These are phyloP conservation scores for Brachionus koreanus DNA, from an alignment of 1,140 invertebrate genomes.

Conservation along the genomic window DNA sequence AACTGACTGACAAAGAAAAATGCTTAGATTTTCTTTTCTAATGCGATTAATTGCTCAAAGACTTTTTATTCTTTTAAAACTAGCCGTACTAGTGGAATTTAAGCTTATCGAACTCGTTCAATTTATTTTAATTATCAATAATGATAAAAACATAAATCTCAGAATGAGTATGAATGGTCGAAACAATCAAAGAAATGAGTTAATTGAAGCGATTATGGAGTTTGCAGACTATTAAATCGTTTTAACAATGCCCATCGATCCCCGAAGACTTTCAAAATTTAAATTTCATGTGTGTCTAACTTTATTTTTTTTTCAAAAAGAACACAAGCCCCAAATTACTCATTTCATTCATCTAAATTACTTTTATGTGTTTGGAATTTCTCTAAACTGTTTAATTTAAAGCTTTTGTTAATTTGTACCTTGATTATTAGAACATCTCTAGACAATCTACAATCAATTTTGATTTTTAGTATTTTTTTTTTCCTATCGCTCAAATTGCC, in stretches of 20 bases:
- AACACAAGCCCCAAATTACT: background rate
- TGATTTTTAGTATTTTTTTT: background rate
- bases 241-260: background rate
- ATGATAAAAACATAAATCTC: constrained; percentile 12
- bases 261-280: constrained; percentile 10
- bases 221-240: constrained; percentile 13
- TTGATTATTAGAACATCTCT: background rate
- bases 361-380: background rate
- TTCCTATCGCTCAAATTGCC: background rate
- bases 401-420: background rate
- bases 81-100: background rate
- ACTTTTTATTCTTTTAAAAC: background rate
- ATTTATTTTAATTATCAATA: background rate
- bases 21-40: background rate
- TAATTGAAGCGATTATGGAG: constrained; percentile 20
- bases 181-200: background rate
- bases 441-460: background rate
- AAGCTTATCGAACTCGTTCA: background rate
- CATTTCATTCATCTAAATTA: background rate
- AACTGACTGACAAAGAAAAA: background rate
- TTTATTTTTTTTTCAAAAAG: background rate
- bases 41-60: constrained; percentile 25
- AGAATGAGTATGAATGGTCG: background rate
- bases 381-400: background rate
- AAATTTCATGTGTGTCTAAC: constrained; percentile 22